Evolutionary conservation across 2,797 vertebrate genomes (phyloP), one percentile per base, ranked within the genome.

Genomic region (Sylvia borin): DNA sequence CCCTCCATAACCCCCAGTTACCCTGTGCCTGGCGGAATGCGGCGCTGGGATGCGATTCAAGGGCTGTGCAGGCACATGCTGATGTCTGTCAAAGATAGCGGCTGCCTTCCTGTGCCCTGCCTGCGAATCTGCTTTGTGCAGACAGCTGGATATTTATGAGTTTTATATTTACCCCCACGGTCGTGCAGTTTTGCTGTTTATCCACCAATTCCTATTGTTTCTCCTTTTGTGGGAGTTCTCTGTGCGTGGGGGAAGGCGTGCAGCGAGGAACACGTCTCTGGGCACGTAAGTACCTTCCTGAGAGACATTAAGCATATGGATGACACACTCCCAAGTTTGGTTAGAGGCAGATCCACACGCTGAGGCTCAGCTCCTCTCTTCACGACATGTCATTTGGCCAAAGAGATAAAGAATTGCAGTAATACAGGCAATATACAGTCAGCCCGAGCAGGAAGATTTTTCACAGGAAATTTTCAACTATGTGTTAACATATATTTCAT

Each of bases 71-170:
- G 86, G 92, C 98, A 98, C 97, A 95, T 94, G 98, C 91, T 92
- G 78, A 74, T 87, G 98, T 98, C 98, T 97, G 86, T 98, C 98
- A 98, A 68, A 96, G 75, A 65, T 24, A 62, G 89, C 5, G 51
- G 53, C 67, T 68, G 86, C 95, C 61, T 90, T 67, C n/a, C 3
- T 64, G 82, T 53, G 87, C 91, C 79, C 70, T 78, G 92, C 83
- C 78, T 9, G 36, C 4, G 72, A 95, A 94, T 79, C 27, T 6
- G 88, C 75, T 81, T 92, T 95, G 85, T 95, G 93, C 83, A 95
- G 98, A 98, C 98, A 99, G 98, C 98, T 99, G 98, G 97, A 95
- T 97, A 98, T 98, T 98, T 98, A 98, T 67, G 78, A 93, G 86
- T 72, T 96, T 97, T 98, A 96, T 97, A 98, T 98, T 98, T 97